These are phyloP conservation scores for Halictus rubicundus DNA, from an alignment of 1,140 invertebrate genomes.

Conservation along the genomic window DNA sequence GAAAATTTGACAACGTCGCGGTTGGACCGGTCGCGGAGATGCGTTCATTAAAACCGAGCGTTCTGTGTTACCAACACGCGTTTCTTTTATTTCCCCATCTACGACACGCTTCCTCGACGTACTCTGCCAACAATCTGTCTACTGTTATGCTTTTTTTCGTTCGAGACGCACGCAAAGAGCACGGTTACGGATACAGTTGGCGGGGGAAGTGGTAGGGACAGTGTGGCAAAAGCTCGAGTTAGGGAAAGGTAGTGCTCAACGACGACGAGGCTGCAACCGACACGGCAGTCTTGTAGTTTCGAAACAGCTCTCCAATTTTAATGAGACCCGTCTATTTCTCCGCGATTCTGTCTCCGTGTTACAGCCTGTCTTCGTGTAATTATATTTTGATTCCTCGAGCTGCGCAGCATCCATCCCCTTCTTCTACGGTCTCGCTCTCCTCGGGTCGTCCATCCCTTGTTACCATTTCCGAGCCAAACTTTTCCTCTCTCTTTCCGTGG, in stretches of 20 bases:
- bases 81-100: slow-evolving; percentile 20
- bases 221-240: slow-evolving; percentile 43
- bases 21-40: background rate
- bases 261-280: slow-evolving; percentile 74
- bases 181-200: slow-evolving; percentile 1
- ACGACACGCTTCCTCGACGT: slow-evolving; percentile 43
- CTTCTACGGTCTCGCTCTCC: background rate
- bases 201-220: background rate
- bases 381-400: slow-evolving; percentile 79
- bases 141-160: slow-evolving; percentile 66
- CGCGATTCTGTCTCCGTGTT: slow-evolving; percentile 76
- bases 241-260: slow-evolving; percentile 65
- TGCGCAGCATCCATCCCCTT: slow-evolving; percentile 58
- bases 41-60: slow-evolving; percentile 55
- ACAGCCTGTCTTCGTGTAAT: slow-evolving; percentile 78
- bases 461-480: slow-evolving; percentile 35
- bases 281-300: slow-evolving; percentile 78
- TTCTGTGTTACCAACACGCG: background rate
- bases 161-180: slow-evolving; percentile 30
- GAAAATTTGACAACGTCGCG: slow-evolving; percentile 11
- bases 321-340: slow-evolving; percentile 79
- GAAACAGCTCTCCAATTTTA: slow-evolving; percentile 81
- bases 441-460: slow-evolving; percentile 34
- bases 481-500: slow-evolving; percentile 33
- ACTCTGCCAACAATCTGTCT: slow-evolving; percentile 30